These are phyloP conservation scores for Empidonax alnorum DNA, from an alignment of 2,113 vertebrate species.

Conservation along the genomic window DNA sequence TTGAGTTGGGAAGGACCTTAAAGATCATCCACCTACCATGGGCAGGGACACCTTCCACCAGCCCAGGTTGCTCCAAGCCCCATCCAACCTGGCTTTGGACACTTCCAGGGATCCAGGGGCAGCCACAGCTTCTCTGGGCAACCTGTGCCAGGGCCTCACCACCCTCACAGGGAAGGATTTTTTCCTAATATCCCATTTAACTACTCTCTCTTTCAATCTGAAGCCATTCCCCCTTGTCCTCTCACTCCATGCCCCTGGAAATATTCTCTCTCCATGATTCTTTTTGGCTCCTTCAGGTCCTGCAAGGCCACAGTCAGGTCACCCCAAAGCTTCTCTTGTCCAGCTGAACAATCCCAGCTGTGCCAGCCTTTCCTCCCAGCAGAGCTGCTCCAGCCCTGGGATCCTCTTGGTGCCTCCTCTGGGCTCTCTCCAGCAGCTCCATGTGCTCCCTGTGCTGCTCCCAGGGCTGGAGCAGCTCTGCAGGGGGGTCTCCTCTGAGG, in stretches of 20 bases:
- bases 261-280: background rate
- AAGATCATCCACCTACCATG: accelerated
- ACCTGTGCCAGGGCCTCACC: accelerated
- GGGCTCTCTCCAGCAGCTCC: background rate
- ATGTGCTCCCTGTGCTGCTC: background rate
- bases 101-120: background rate
- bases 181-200: background rate
- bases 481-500: background rate
- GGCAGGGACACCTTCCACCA: background rate
- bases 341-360: background rate
- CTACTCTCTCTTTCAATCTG: background rate
- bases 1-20: background rate
- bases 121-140: background rate
- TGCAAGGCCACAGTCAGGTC: background rate
- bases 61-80: background rate
- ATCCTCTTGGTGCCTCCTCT: background rate
- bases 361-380: background rate
- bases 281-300: background rate
- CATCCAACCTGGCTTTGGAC: background rate
- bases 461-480: background rate
- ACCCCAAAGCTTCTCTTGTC: background rate
- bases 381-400: background rate
- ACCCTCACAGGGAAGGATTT: background rate
- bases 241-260: background rate
- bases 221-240: background rate